Conservation (phyloP, 2,113 vertebrate genomes). For the Cariama cristata region DNA sequence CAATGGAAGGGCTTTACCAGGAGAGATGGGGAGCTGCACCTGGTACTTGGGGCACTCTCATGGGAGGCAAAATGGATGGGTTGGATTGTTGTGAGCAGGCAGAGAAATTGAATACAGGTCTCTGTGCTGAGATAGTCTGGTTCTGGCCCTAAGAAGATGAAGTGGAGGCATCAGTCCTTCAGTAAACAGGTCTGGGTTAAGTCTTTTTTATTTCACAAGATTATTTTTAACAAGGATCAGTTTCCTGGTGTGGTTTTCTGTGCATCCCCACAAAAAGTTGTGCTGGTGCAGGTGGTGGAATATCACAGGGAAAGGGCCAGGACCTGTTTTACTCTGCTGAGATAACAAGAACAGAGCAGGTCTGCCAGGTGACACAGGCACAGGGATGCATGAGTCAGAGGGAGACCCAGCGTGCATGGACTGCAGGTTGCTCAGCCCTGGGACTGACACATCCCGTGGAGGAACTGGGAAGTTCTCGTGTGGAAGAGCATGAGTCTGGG, state of each 20-base stretch:
- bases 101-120: not conserved
- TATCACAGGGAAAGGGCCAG: not conserved
- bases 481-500: not conserved
- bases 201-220: not conserved
- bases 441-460: accelerated
- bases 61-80: not conserved
- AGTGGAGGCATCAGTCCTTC: slow-evolving; percentile 25
- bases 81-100: not conserved
- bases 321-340: not conserved
- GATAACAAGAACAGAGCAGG: not conserved
- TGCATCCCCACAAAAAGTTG: not conserved
- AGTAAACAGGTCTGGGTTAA: slow-evolving; percentile 10
- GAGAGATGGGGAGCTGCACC: not conserved
- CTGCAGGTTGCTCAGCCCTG: not conserved
- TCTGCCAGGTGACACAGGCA: not conserved
- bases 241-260: slow-evolving; percentile 4
- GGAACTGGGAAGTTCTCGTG: not conserved
- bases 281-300: not conserved
- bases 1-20: not conserved
- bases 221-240: slow-evolving; percentile 3
- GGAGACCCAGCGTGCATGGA: accelerated
- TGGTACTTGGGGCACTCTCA: not conserved
- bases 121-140: not conserved
- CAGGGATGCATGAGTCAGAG: accelerated
- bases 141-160: slow-evolving; percentile 2